A percentile compares a stretch with the other conserved stretches of the same genome.
Conservation (phyloP, 2,797 vertebrate genomes). For the Melanogrammus aeglefinus region DNA sequence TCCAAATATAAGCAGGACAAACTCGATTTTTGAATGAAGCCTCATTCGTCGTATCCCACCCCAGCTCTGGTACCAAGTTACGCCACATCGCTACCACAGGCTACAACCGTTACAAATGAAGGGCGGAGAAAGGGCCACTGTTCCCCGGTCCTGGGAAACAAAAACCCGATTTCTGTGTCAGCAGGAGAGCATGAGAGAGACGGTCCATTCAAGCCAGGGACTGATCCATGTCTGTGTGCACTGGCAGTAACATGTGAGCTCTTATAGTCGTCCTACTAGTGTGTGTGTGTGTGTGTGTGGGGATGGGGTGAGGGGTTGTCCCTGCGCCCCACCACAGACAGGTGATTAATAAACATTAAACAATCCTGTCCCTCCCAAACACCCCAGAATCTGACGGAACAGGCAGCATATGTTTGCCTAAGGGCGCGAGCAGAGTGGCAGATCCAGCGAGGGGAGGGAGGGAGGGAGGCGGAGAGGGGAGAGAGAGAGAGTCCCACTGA, state of each 20-base stretch:
- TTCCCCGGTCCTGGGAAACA: no score
- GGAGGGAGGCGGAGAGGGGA: not conserved
- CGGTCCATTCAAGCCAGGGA: conserved; percentile 17
- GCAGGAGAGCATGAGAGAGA: not conserved
- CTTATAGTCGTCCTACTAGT: no score
- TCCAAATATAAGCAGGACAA: no score
- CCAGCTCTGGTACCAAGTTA: no score
- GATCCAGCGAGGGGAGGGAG: conserved; percentile 46
- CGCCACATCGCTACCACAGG: no score
- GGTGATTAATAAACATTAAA: conserved; percentile 96
- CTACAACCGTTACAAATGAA: no score
- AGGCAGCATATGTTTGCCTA: conserved; percentile 90
- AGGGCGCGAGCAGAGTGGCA: conserved; percentile 75
- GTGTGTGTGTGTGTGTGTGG: no score
- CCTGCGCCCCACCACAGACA: conserved; percentile 77
- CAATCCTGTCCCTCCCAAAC: conserved; percentile 79
- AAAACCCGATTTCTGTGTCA: no score
- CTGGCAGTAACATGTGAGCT: not conserved
- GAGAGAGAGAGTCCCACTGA: conserved; percentile 19
- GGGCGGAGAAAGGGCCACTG: no score
- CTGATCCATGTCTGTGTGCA: conserved; percentile 14
- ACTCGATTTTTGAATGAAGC: no score
- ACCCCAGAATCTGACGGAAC: conserved; percentile 77
- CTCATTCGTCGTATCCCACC: no score
- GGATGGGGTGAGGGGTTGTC: conserved; percentile 27